Conservation (phyloP, 2,888 invertebrate genomes). For the Eupelmus urozonus region DNA sequence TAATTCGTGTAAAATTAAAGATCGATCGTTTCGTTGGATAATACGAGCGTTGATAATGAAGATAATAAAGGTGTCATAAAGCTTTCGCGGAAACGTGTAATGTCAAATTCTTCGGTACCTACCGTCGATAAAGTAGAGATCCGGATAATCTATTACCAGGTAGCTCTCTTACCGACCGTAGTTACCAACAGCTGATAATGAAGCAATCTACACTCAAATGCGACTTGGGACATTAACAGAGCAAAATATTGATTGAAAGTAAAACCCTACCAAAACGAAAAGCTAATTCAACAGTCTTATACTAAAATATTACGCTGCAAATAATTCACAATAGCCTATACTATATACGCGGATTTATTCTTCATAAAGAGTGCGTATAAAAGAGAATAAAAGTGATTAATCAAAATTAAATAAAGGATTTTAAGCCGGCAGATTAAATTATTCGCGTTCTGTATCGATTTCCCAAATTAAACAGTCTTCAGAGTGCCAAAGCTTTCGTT, state of each 20-base stretch:
- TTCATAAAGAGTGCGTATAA: no score
- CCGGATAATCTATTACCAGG: neutral
- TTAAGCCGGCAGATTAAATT: constrained; percentile 20
- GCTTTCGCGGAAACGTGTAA: neutral
- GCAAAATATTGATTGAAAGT: constrained; percentile 48
- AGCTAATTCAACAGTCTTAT: constrained; percentile 1
- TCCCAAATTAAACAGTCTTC: constrained; percentile 34
- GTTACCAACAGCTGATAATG: constrained; percentile 53
- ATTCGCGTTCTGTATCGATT: constrained; percentile 44
- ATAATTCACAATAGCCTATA: constrained; percentile 20
- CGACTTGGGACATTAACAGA: neutral
- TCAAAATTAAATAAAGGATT: constrained; percentile 36
- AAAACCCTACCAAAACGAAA: no score
- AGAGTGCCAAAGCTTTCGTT: neutral
- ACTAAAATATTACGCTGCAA: constrained; percentile 12
- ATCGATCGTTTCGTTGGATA: constrained; percentile 15
- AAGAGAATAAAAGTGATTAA: constrained; percentile 6
- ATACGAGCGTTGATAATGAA: constrained; percentile 17
- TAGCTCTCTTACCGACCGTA: constrained; percentile 28
- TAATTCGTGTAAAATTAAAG: neutral
- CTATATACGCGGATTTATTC: no score
- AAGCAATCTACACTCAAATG: constrained; percentile 18
- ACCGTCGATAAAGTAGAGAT: constrained; percentile 41
- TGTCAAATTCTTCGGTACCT: neutral
- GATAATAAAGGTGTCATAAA: constrained; percentile 5